Conservation (phyloP, 1,140 invertebrate genomes). For the Neodiprion fabricii region DNA sequence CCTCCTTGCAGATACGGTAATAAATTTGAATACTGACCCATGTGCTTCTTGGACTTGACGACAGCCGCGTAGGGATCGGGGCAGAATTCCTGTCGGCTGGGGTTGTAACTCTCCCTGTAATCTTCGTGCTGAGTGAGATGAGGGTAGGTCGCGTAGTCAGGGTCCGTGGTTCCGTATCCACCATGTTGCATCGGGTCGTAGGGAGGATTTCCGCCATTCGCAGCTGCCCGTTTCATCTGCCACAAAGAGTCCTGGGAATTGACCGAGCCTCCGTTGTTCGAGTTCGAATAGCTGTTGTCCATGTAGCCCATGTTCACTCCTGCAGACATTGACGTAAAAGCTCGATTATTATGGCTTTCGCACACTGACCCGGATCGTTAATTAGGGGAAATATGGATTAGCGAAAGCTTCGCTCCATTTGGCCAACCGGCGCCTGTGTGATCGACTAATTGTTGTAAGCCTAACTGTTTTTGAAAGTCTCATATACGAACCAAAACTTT, state of each 20-base stretch:
- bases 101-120: conserved; percentile 78
- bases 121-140: conserved; percentile 75
- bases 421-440: no score
- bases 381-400: no score
- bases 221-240: conserved; percentile 88
- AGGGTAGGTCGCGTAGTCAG: conserved; percentile 84
- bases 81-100: conserved; percentile 84
- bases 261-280: conserved; percentile 90
- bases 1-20: no score
- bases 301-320: conserved; percentile 88
- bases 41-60: conserved; percentile 86
- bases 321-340: conserved; percentile 42
- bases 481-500: no score
- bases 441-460: no score
- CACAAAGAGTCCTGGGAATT: conserved; percentile 94
- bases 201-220: conserved; percentile 68
- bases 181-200: conserved; percentile 82
- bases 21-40: conserved; percentile 66
- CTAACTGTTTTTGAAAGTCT: no score
- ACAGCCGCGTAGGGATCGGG: conserved; percentile 85
- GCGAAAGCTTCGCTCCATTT: no score
- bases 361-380: no score
- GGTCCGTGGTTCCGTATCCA: conserved; percentile 80
- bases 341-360: background rate
- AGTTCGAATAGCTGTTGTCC: conserved; percentile 91